phyloP scores from a whole-genome alignment of 2,113 vertebrate genomes.

The Probosciger aterrimus region DNA sequence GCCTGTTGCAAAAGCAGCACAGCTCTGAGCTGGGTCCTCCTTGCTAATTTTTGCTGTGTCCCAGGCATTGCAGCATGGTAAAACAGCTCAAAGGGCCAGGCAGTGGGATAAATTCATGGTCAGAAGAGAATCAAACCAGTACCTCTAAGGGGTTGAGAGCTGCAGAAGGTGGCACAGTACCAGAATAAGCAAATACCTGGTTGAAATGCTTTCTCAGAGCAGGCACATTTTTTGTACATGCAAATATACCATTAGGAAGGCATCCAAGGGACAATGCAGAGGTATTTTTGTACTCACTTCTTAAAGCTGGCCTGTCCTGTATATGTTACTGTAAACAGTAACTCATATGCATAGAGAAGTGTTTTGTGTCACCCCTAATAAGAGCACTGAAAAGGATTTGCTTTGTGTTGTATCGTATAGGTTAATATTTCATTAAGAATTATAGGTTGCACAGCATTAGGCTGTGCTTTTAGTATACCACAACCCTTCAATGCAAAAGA shows the following conservation, averaged over 20 bases:
- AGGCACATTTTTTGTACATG: neutral
- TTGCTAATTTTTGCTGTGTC: neutral
- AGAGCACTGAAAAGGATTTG: neutral
- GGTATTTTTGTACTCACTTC: neutral
- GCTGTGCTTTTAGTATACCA: neutral
- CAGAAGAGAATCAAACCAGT: neutral
- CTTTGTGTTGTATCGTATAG: neutral
- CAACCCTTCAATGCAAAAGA: neutral
- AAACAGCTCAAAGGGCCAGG: neutral
- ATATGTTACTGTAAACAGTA: neutral
- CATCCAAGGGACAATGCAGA: neutral
- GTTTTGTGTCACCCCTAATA: neutral
- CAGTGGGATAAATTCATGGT: neutral
- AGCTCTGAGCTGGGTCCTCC: neutral
- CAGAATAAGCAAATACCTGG: neutral
- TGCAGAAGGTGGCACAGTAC: neutral
- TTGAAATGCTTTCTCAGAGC: neutral
- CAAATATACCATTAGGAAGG: neutral
- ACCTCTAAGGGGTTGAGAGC: neutral
- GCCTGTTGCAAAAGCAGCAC: neutral
- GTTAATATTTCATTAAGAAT: neutral
- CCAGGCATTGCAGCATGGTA: neutral
- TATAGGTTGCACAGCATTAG: neutral
- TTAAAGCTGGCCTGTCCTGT: neutral
- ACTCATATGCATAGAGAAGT: neutral